phyloP scores from a whole-genome alignment of 1,140 invertebrate species.

The Drosophila kanapiae region DNA sequence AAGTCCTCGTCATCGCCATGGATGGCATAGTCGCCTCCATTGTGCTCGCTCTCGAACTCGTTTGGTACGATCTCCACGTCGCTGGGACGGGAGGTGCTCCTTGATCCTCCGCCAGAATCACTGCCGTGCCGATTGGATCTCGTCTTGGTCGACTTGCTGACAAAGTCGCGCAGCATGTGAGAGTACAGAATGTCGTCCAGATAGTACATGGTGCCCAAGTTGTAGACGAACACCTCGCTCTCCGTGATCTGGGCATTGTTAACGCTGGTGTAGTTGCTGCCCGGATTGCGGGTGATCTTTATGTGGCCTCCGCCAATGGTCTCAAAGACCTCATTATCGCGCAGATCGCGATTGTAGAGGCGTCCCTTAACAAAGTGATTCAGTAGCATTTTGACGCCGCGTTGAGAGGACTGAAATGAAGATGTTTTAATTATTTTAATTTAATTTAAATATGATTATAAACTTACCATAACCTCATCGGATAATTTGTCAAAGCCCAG shows the following conservation, averaged over 20 bases:
- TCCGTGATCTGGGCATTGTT: slow-evolving; percentile 87
- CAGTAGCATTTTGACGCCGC: slow-evolving; percentile 87
- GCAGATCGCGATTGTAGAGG: slow-evolving; percentile 87
- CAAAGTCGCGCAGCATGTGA: slow-evolving; percentile 80
- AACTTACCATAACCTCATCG: slow-evolving; percentile 86
- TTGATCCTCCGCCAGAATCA: slow-evolving; percentile 59
- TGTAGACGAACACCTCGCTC: slow-evolving; percentile 88
- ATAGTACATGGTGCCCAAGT: slow-evolving; percentile 88
- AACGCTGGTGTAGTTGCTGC: slow-evolving; percentile 86
- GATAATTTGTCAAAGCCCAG: slow-evolving; percentile 86
- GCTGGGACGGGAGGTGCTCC: slow-evolving; percentile 63
- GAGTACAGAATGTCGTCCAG: slow-evolving; percentile 87
- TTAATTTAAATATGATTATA: background rate
- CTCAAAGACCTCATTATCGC: slow-evolving; percentile 86
- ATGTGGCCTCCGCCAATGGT: slow-evolving; percentile 87
- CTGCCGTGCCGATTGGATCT: slow-evolving; percentile 69
- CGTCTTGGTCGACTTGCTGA: slow-evolving; percentile 68
- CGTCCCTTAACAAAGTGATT: slow-evolving; percentile 88
- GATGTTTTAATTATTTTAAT: background rate
- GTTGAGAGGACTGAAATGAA: slow-evolving; percentile 83
- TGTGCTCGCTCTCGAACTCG: slow-evolving; percentile 80
- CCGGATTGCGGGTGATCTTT: slow-evolving; percentile 85
- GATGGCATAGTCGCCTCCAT: slow-evolving; percentile 77
- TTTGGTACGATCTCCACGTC: slow-evolving; percentile 86
- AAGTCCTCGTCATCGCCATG: slow-evolving; percentile 82